Base-by-base conservation (phyloP, 1,140 invertebrate genomes). In the Lerema accius region DNA sequence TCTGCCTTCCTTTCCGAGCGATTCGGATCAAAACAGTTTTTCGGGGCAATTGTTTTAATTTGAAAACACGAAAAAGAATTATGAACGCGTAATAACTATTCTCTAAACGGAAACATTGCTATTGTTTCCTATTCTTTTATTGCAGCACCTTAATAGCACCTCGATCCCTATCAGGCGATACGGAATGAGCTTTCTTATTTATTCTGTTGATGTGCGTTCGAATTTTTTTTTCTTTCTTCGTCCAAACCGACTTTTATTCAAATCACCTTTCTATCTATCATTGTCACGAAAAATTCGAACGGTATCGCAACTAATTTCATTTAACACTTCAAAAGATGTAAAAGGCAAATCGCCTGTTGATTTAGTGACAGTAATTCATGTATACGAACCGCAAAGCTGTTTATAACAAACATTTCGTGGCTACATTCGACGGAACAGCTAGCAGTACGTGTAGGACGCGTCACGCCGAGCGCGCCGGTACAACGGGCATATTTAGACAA, bases 401-500 rank as follows among this genome's bases (percentile, higher is more conserved):
- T 4, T 13, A 14, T 6, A 49, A 39, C 39, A 14, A 49, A 39
- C 39, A 14, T 43, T 28, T 46, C 6, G 42, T 37, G 53, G 53
- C 14, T 17, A 45, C 53, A 23, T 49, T 55, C 16, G 43, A 67
- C 50, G 28, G 37, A 32, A 53, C 58, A 53, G 40, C 19, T 5
- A 23, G 19, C 2, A 23, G 3, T 39, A 14, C 11, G 17, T 58
- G 13, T 62, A 43, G n/a, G 58, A 26, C 50, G n/a, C 60, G 69
- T 73, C 67, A 73, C 67, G 70, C 23, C 69, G 55, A 55, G 48
- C 55, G 65, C 40, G 58, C 13, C 42, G 49, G 23, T 61, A 65
- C 69, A 72, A 67, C 65, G 43, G 75, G 74, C 81, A 82, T 84
- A 83, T 84, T 84, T 84, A 88, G 84, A 86, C 86, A 86, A 86